phyloP scores from a whole-genome alignment of 2,888 invertebrate genomes.

The Darwinula stevensoni region DNA sequence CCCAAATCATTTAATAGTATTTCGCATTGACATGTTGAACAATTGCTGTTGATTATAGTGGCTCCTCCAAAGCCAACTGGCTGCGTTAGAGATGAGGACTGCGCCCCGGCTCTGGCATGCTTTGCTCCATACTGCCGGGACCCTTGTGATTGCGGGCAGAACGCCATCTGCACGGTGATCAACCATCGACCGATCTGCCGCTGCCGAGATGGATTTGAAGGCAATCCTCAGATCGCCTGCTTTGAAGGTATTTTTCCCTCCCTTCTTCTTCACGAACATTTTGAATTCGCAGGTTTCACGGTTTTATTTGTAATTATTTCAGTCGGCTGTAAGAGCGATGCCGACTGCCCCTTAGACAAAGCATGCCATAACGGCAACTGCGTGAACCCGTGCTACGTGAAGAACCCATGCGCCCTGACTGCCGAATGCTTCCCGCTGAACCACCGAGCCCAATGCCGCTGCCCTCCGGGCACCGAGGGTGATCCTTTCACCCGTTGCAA shows the following conservation, averaged over 20 bases:
- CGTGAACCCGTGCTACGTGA: conserved; percentile 43
- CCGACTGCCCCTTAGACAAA: conserved; percentile 8
- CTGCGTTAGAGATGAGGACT: conserved; percentile 41
- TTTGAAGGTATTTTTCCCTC: conserved; percentile 8
- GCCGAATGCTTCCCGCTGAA: conserved; percentile 30
- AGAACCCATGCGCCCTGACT: conserved; percentile 49
- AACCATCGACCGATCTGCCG: conserved; percentile 15
- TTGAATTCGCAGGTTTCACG: no score
- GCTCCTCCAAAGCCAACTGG: no score
- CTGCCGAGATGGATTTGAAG: conserved; percentile 31
- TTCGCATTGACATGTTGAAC: no score
- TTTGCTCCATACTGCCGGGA: conserved; percentile 7
- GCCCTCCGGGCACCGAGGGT: conserved; percentile 12
- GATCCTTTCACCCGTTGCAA: conserved; percentile 10
- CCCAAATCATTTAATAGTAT: no score
- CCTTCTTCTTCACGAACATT: not conserved
- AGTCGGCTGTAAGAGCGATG: conserved; percentile 8
- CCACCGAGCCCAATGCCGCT: conserved; percentile 12
- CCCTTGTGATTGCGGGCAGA: conserved; percentile 23
- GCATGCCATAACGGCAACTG: conserved; percentile 18
- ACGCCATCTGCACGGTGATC: conserved; percentile 33
- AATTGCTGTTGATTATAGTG: no score
- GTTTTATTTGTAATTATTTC: no score
- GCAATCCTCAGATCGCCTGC: conserved; percentile 12
- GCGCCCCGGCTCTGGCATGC: conserved; percentile 31